Conservation (phyloP, 2,113 vertebrate genomes). For the Camarhynchus parvulus region DNA sequence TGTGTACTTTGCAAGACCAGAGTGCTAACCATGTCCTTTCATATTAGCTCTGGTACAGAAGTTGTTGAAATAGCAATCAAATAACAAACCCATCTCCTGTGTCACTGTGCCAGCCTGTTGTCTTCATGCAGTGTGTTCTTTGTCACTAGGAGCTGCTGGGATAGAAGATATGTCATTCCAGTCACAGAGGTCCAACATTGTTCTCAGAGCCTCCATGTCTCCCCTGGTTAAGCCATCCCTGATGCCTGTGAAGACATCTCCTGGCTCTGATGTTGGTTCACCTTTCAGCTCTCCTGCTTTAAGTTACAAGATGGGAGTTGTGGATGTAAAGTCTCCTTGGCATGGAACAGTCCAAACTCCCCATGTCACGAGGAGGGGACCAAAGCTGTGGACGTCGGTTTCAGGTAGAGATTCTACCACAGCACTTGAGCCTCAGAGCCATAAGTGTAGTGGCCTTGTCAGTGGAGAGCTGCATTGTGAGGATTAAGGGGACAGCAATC, state of each 20-base stretch:
- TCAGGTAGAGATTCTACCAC: conserved; percentile 75
- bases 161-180: conserved; percentile 76
- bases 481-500: not conserved
- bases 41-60: not conserved
- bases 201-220: conserved; percentile 75
- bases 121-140: conserved; percentile 22
- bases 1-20: not conserved
- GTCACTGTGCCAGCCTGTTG: not conserved
- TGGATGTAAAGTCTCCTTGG: conserved; percentile 81
- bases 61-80: not conserved
- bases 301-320: conserved; percentile 70
- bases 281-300: conserved; percentile 81
- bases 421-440: not conserved
- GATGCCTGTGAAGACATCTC: conserved; percentile 63
- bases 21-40: not conserved
- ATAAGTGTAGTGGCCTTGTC: not conserved
- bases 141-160: conserved; percentile 59
- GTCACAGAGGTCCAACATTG: conserved; percentile 67
- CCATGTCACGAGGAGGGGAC: conserved; percentile 81
- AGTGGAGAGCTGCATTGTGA: not conserved
- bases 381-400: conserved; percentile 88
- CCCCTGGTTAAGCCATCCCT: conserved; percentile 77
- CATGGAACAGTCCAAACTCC: conserved; percentile 82
- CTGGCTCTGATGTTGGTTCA: conserved; percentile 80
- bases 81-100: not conserved